A percentile compares a stretch with the other conserved stretches of the same genome.
phyloP scores from a whole-genome alignment of 2,113 vertebrate species.

The Trochalopteron elliotii region DNA sequence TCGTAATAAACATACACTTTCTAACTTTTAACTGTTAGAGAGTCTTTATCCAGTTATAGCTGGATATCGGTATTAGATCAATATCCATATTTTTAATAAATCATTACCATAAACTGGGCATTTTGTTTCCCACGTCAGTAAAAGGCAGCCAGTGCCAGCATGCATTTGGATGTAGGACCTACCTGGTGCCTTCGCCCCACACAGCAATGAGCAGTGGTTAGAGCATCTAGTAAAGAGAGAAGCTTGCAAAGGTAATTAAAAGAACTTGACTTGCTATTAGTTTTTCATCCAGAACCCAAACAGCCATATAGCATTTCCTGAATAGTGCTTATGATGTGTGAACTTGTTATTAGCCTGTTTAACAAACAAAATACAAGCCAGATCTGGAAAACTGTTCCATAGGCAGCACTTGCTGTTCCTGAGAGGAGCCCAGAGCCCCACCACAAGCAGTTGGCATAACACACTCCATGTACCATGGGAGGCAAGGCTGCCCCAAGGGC shows the following conservation, averaged over 20 bases:
- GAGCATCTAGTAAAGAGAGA: background rate
- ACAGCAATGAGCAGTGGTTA: background rate
- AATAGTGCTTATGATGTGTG: background rate
- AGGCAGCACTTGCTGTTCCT: accelerated
- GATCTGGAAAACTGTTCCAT: background rate
- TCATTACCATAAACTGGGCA: background rate
- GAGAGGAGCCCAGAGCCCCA: accelerated
- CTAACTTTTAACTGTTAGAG: too few relatives aligned
- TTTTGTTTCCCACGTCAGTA: background rate
- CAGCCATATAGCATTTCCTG: background rate
- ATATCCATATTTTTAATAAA: too few relatives aligned
- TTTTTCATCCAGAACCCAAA: constrained; percentile 16
- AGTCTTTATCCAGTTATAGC: too few relatives aligned
- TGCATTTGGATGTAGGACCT: background rate
- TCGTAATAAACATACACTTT: too few relatives aligned
- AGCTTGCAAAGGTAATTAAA: background rate
- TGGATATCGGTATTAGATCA: too few relatives aligned
- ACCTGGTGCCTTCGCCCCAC: background rate
- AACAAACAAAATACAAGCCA: background rate
- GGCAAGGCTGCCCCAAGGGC: too few relatives aligned
- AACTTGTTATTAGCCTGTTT: background rate
- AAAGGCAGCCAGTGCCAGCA: background rate
- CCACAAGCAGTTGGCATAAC: background rate
- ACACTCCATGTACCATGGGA: accelerated
- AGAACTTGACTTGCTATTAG: background rate